Evolutionary conservation across 2,888 invertebrate species (phyloP), one percentile per base, ranked within the genome.

Genomic region (Argyra leucocephala): DNA sequence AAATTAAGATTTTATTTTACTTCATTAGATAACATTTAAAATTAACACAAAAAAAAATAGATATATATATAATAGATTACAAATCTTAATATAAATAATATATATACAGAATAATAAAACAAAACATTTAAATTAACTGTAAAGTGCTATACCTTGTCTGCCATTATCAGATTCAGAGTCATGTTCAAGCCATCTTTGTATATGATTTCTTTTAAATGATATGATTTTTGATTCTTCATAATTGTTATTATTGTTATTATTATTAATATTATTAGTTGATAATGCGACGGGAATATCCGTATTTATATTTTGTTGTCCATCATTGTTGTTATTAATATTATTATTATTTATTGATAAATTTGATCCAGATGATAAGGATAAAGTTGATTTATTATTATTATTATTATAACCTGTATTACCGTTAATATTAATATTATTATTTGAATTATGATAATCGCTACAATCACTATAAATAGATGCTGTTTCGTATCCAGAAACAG

Each of bases 111-210:
- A 18, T 48, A 48, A 48, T 48, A 10, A 31, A 31, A 31, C 10
- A 7, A 10, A 31, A 31, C 10, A 10, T 7, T 31, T 31, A 7
- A 5, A 12, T 48, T 48, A 48, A 48, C 48, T 48, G 6, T 69
- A 71, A 26, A 71, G 67, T 64, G 70, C 69, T 63, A 71, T 72
- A 65, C 71, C 67, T 67, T 70, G 70, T 48, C 70, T 67, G 58
- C 71, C 69, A 66, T 66, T 21, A 31, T 61, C 61, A 10, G 60
- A 3, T 24, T 67, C 67, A 57, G 69, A 76, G 65, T 82, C 83
- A 71, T 82, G 82, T 70, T 83, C 83, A 66, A 84, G 74, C 85
- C 85, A 85, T 70, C 83, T 82, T 69, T 84, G 83, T 64, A 84
- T 79, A 70, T 83, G 82, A 62, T 81, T 75, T 62, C 81, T 71